These are phyloP conservation scores for Psilopogon haemacephalus DNA, from an alignment of 2,113 vertebrate genomes.

Conservation along the genomic window DNA sequence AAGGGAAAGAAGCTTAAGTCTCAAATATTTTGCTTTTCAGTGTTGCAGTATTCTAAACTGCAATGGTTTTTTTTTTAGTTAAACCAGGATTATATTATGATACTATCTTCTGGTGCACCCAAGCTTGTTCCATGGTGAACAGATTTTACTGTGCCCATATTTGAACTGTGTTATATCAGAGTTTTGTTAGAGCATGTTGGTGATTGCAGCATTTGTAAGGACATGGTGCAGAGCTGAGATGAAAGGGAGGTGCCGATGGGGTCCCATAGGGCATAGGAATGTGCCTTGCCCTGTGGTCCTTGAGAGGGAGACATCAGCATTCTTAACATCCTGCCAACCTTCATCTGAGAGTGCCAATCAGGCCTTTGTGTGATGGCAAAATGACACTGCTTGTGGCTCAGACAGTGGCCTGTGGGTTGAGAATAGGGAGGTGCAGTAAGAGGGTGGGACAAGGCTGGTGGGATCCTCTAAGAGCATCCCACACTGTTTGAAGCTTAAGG, in stretches of 20 bases:
- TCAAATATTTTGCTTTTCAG: not conserved
- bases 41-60: not conserved
- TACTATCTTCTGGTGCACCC: not conserved
- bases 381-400: accelerated
- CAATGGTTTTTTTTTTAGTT: not conserved
- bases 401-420: not conserved
- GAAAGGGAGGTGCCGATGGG: not conserved
- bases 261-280: not conserved
- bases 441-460: not conserved
- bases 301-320: accelerated
- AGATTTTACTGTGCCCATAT: accelerated
- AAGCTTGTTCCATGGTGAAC: not conserved
- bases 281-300: not conserved
- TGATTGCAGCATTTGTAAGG: not conserved
- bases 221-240: accelerated
- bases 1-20: not conserved
- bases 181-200: not conserved
- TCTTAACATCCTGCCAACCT: not conserved
- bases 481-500: accelerated
- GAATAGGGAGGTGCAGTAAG: accelerated
- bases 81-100: not conserved
- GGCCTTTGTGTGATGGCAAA: accelerated
- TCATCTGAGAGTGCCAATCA: accelerated
- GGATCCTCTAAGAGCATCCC: not conserved
- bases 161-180: not conserved